phyloP scores from a whole-genome alignment of 2,797 vertebrate species.

The Tokudaia tokunoshimensis region DNA sequence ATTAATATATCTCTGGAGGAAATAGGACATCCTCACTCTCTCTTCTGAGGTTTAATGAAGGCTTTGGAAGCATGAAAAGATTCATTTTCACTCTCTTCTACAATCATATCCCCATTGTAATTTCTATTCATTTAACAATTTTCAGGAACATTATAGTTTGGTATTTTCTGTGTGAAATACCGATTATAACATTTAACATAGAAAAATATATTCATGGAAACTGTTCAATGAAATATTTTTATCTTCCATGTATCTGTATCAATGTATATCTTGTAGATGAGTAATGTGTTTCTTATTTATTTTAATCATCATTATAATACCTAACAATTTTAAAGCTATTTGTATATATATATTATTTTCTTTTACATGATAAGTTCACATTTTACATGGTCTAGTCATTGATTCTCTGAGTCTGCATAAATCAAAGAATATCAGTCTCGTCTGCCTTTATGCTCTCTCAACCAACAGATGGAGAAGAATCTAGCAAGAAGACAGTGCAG shows the following conservation, averaged over 20 bases:
- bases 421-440: slow-evolving; percentile 1
- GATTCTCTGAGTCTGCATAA: background rate
- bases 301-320: slow-evolving; percentile 33
- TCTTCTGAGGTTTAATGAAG: slow-evolving; percentile 37
- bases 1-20: background rate
- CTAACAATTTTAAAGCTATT: slow-evolving; percentile 40
- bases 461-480: slow-evolving; percentile 42
- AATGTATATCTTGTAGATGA: slow-evolving; percentile 36
- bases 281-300: slow-evolving; percentile 13
- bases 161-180: slow-evolving; percentile 52
- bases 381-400: slow-evolving; percentile 47
- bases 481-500: slow-evolving; percentile 40
- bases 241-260: background rate
- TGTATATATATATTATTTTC: background rate
- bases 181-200: slow-evolving; percentile 38
- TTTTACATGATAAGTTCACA: slow-evolving; percentile 59
- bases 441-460: background rate
- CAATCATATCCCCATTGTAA: slow-evolving; percentile 2
- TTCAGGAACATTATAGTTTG: slow-evolving; percentile 15
- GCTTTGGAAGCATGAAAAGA: slow-evolving; percentile 30
- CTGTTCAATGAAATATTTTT: slow-evolving; percentile 20
- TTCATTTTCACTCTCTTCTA: slow-evolving; percentile 36
- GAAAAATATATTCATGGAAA: slow-evolving; percentile 18
- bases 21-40: background rate
- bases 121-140: slow-evolving; percentile 44